Base-by-base conservation (phyloP, 1,140 invertebrate genomes). In the Drosophila punjabiensis region DNA sequence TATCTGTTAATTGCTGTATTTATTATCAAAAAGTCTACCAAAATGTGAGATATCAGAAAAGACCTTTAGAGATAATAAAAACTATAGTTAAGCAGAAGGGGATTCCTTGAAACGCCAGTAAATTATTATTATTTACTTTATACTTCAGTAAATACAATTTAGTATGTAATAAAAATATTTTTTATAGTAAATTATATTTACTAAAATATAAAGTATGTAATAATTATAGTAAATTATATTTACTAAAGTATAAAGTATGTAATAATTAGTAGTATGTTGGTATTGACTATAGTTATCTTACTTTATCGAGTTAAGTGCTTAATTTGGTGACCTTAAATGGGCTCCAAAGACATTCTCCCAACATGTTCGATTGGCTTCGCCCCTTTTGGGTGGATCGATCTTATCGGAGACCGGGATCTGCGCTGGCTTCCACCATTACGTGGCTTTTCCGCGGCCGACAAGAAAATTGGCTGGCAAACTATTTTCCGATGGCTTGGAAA, bases 401-500 rank as follows among this genome's bases (percentile, higher is more conserved):
- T 18, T 63, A 66, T 66, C 64, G 65, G 16, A n/a, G 28, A 7
- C 48, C 28, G n/a, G 28, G 45, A 66, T 66, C 65, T 47, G 37
- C 30, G 5, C 35, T 43, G 62, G 52, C 45, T 58, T 20, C 48
- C 62, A 39, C 20, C 64, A 68, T 56, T 45, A 53, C 37, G 64
- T 68, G 48, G 63, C 50, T 52, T 66, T 69, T 53, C 45, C 48
- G 6, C 24, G 50, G 62, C 32, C 24, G 39, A 47, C 68, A 69
- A 56, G 68, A 71, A 71, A 71, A 71, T 71, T 71, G 68, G 50
- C 39, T 71, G 63, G 67, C 63, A 56, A 69, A 35, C 45, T 59
- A 48, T 61, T 74, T 74, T 71, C 70, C 70, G 45, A 74, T 52
- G 65, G 16, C 55, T 74, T 74, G 70, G 70, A 74, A 74, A 74